These are phyloP conservation scores for Alca torda DNA, from an alignment of 2,797 vertebrate genomes.

Conservation along the genomic window DNA sequence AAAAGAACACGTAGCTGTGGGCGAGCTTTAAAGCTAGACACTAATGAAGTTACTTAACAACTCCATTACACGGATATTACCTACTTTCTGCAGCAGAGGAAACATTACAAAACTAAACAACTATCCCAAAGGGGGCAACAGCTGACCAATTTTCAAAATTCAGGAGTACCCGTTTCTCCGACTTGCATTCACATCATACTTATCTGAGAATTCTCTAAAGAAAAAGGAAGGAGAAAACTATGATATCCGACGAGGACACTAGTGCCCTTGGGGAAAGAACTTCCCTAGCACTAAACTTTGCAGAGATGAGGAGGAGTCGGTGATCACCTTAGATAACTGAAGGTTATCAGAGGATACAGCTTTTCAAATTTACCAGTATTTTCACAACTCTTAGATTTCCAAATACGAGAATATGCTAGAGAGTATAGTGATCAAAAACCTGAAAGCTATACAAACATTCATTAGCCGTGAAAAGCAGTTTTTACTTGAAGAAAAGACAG, in stretches of 20 bases:
- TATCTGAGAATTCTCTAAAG: background rate
- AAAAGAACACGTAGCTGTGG: background rate
- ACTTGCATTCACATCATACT: background rate
- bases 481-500: background rate
- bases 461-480: fast-evolving
- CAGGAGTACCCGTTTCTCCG: background rate
- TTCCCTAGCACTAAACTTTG: background rate
- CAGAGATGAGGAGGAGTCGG: background rate
- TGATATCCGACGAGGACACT: background rate
- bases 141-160: background rate
- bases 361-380: background rate
- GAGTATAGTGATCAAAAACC: background rate
- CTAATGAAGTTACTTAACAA: background rate
- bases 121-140: constrained; percentile 29
- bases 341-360: background rate
- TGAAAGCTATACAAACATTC: background rate
- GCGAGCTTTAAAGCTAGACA: background rate
- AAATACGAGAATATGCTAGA: background rate
- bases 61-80: background rate
- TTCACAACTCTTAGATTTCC: background rate
- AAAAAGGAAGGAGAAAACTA: background rate
- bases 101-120: background rate
- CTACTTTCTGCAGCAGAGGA: background rate
- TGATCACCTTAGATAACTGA: background rate
- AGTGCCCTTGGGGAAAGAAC: background rate